phyloP scores from a whole-genome alignment of 2,888 invertebrate genomes.

The Neuroscelio doddi region DNA sequence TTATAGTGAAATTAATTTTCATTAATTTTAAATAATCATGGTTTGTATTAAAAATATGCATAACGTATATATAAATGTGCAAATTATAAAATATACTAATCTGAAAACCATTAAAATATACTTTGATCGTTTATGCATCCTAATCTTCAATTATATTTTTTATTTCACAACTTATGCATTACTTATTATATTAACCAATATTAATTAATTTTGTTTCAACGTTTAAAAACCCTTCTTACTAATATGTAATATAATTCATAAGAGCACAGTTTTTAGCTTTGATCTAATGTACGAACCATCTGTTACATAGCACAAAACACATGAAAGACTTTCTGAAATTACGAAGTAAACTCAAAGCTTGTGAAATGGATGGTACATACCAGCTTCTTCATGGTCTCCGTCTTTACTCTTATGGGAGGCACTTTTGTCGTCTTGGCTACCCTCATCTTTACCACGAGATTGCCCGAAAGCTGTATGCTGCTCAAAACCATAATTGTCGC shows the following conservation, averaged over 20 bases:
- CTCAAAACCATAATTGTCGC: slow-evolving; percentile 82
- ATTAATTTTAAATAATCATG: too few relatives aligned
- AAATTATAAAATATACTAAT: too few relatives aligned
- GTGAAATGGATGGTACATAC: slow-evolving; percentile 50
- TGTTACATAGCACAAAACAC: slow-evolving; percentile 34
- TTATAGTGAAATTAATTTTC: too few relatives aligned
- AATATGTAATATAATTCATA: slow-evolving; percentile 28
- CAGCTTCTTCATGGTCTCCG: slow-evolving; percentile 72
- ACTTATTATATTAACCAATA: too few relatives aligned
- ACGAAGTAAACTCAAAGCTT: slow-evolving; percentile 5
- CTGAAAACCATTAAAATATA: too few relatives aligned
- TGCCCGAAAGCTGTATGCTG: slow-evolving; percentile 79
- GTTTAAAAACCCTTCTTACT: too few relatives aligned
- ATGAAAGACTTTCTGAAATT: slow-evolving; percentile 34
- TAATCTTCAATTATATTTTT: too few relatives aligned
- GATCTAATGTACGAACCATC: slow-evolving; percentile 24
- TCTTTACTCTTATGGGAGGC: slow-evolving; percentile 66
- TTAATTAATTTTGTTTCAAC: too few relatives aligned
- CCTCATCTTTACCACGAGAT: slow-evolving; percentile 62
- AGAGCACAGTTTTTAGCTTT: slow-evolving; percentile 31
- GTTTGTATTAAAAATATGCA: too few relatives aligned
- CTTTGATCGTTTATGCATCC: too few relatives aligned
- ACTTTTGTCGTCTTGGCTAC: slow-evolving; percentile 55
- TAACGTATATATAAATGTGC: too few relatives aligned
- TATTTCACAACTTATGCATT: too few relatives aligned